Evolutionary conservation across 2,888 invertebrate genomes (phyloP), one percentile per base, ranked within the genome.

Genomic region (Mimumesa dahlbomi): DNA sequence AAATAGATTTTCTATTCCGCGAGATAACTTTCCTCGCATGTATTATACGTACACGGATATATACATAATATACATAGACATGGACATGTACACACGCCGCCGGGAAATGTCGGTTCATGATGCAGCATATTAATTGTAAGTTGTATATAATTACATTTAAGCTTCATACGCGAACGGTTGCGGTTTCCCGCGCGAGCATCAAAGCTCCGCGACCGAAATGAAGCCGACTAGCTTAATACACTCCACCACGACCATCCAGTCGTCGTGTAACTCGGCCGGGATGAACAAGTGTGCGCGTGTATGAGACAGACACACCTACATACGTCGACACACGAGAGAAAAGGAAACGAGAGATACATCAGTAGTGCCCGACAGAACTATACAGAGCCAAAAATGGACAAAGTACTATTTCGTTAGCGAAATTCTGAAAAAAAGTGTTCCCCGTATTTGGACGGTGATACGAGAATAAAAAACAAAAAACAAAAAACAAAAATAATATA

Each of bases 341-440:
- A 38, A 16, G 25, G n/a, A 48, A 18, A 52, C 9, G 14, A 11
- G 16, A 45, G 21, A 61, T 50, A 46, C 18, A 63, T 65, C 65
- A 58, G 69, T 61, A 71, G 73, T 45, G 70, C 63, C 50, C 64
- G 52, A 68, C 63, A 63, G 45, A 68, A 66, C 66, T 59, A 69
- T 49, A 72, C 65, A 40, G 48, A 52, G 63, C 63, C 65, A 81
- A 80, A 77, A 79, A 69, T 77, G 77, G 79, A 78, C 77, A 77
- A 77, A 79, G 79, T 77, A 77, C 79, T 79, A 77, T 77, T 77
- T 78, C 71, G 65, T 67, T 43, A 66, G 62, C 62, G 66, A 71
- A 63, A 61, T 66, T 53, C 63, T 59, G 22, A 61, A 75, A 73
- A 21, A 66, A 63, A 43, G 63, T 72, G 65, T 9, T 3, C 40